Conservation (phyloP, 2,888 invertebrate genomes). For the Mermis nigrescens region DNA sequence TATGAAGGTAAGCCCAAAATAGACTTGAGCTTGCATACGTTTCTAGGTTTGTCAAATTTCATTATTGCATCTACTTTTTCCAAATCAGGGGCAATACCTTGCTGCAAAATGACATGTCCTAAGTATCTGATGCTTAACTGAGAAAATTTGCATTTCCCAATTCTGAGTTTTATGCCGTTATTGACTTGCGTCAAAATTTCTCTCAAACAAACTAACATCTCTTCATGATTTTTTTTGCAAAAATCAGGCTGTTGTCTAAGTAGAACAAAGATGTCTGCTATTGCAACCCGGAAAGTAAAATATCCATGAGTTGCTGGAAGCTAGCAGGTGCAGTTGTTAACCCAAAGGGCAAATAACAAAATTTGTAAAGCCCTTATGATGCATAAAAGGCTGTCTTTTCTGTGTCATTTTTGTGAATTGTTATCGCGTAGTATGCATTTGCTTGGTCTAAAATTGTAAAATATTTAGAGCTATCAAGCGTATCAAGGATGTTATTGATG, state of each 20-base stretch:
- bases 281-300: conserved; percentile 14
- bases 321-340: conserved; percentile 18
- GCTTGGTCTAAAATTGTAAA: conserved; percentile 14
- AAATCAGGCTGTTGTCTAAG: conserved; percentile 20
- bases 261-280: conserved; percentile 18
- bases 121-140: conserved; percentile 21
- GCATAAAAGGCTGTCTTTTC: conserved; percentile 19
- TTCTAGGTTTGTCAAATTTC: conserved; percentile 20
- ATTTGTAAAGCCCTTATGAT: conserved; percentile 18
- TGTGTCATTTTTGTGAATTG: conserved; percentile 12
- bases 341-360: conserved; percentile 21
- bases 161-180: conserved; percentile 18
- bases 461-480: conserved; percentile 9
- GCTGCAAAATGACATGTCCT: conserved; percentile 27
- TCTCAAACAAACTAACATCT: conserved; percentile 15
- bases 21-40: conserved; percentile 4
- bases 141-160: conserved; percentile 19
- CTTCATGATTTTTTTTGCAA: conserved; percentile 15
- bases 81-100: conserved; percentile 20
- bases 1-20: conserved; percentile 27
- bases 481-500: conserved; percentile 13
- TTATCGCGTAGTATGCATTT: conserved; percentile 16
- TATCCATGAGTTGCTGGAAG: conserved; percentile 20
- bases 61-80: conserved; percentile 18
- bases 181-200: conserved; percentile 14